A percentile compares a stretch with the other conserved stretches of the same genome.
These are phyloP conservation scores for Willowsia nigromaculata DNA, from an alignment of 2,888 invertebrate genomes.

Conservation along the genomic window DNA sequence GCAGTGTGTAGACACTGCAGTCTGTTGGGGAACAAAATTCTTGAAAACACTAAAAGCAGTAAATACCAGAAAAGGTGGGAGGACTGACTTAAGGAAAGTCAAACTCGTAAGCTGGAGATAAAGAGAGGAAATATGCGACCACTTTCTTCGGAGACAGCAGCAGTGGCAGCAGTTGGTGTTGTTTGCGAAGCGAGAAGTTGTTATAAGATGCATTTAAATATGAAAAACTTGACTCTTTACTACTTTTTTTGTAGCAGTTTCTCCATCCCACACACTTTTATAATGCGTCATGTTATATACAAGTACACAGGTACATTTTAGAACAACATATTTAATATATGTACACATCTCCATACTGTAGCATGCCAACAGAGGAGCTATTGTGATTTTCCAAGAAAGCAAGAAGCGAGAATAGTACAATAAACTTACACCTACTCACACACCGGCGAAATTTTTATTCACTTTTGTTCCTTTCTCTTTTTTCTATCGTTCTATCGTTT, in stretches of 20 bases:
- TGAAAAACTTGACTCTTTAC: not conserved
- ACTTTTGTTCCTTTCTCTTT: not conserved
- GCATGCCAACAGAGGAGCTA: not conserved
- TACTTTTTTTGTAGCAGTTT: not conserved
- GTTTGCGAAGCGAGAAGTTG: not conserved
- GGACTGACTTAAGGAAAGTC: not conserved
- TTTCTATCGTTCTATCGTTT: slow-evolving; percentile 11
- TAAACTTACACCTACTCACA: not conserved
- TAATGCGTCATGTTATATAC: too few relatives aligned
- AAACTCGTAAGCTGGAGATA: not conserved
- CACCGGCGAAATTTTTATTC: not conserved
- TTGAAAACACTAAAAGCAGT: not conserved
- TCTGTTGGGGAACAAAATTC: not conserved
- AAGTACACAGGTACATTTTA: too few relatives aligned
- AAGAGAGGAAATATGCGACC: not conserved
- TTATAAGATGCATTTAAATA: not conserved
- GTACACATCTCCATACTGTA: not conserved
- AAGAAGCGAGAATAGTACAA: slow-evolving; percentile 1
- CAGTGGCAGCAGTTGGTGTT: not conserved
- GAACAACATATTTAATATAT: not conserved
- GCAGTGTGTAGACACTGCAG: not conserved
- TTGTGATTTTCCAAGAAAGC: slow-evolving; percentile 49
- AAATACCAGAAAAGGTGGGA: not conserved
- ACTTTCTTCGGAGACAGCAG: not conserved
- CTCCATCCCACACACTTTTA: not conserved